Percentiles rank a stretch among this genome's conserved stretches.
These are phyloP conservation scores for Lomographa bimaculata DNA, from an alignment of 2,888 invertebrate species.

Conservation along the genomic window DNA sequence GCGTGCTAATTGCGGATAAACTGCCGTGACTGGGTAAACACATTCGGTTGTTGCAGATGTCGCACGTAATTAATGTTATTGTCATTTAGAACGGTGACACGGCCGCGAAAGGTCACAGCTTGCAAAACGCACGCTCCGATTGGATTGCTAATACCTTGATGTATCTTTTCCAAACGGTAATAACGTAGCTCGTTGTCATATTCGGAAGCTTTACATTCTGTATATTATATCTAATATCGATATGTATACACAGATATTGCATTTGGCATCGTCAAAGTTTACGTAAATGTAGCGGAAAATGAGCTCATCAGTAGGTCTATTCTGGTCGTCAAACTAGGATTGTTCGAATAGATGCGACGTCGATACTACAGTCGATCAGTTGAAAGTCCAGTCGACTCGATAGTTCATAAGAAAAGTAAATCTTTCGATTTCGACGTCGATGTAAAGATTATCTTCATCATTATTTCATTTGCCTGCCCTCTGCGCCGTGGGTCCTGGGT, in stretches of 20 bases:
- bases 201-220: not conserved
- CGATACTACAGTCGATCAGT: too few relatives aligned
- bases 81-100: conserved; percentile 11
- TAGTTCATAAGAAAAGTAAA: too few relatives aligned
- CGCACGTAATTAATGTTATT: conserved; percentile 19
- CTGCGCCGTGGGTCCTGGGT: too few relatives aligned
- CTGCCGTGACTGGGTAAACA: conserved; percentile 4
- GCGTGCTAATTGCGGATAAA: conserved; percentile 26
- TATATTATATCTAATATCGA: too few relatives aligned
- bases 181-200: too few relatives aligned
- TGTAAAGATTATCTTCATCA: too few relatives aligned
- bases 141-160: not conserved
- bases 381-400: too few relatives aligned
- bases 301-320: too few relatives aligned
- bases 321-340: too few relatives aligned
- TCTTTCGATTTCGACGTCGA: too few relatives aligned
- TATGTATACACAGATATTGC: not conserved
- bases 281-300: conserved; percentile 11
- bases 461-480: too few relatives aligned
- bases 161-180: conserved; percentile 4
- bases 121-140: conserved; percentile 7
- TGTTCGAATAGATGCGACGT: too few relatives aligned
- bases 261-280: conserved; percentile 4
- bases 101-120: conserved; percentile 11
- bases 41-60: conserved; percentile 7